These are phyloP conservation scores for Thalpophila matura DNA, from an alignment of 2,888 invertebrate genomes.

Conservation along the genomic window DNA sequence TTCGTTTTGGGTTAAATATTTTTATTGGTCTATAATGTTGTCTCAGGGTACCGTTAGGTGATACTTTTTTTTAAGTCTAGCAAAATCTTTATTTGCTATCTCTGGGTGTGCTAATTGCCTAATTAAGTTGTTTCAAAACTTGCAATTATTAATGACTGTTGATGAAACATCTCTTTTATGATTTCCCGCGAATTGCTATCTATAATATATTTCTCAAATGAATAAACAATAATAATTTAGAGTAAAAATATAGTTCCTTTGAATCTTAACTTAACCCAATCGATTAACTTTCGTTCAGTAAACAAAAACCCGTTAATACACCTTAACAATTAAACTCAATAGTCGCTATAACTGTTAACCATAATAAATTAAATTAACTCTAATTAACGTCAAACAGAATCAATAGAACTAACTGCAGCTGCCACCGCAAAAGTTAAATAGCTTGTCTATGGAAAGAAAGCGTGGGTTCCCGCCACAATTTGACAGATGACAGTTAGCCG, in stretches of 20 bases:
- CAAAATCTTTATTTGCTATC: constrained; percentile 26
- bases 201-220: too few relatives aligned
- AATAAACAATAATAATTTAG: too few relatives aligned
- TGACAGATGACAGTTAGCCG: constrained; percentile 78
- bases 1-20: constrained; percentile 62
- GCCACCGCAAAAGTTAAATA: constrained; percentile 69
- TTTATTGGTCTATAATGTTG: constrained; percentile 73
- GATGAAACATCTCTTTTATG: background rate
- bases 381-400: constrained; percentile 71
- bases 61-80: constrained; percentile 33
- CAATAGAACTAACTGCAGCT: constrained; percentile 72
- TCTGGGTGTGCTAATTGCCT: constrained; percentile 38
- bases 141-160: background rate
- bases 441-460: constrained; percentile 75
- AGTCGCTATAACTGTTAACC: constrained; percentile 54
- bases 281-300: too few relatives aligned
- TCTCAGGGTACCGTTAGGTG: constrained; percentile 69
- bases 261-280: too few relatives aligned
- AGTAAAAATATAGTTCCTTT: too few relatives aligned
- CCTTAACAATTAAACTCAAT: constrained; percentile 14
- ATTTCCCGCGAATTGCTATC: too few relatives aligned
- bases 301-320: background rate
- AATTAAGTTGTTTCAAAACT: background rate
- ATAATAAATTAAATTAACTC: constrained; percentile 71
- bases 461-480: constrained; percentile 82